Evolutionary conservation across 2,888 invertebrate genomes (phyloP), one percentile per base, ranked within the genome.

Genomic region (Cataglyphis cursor): DNA sequence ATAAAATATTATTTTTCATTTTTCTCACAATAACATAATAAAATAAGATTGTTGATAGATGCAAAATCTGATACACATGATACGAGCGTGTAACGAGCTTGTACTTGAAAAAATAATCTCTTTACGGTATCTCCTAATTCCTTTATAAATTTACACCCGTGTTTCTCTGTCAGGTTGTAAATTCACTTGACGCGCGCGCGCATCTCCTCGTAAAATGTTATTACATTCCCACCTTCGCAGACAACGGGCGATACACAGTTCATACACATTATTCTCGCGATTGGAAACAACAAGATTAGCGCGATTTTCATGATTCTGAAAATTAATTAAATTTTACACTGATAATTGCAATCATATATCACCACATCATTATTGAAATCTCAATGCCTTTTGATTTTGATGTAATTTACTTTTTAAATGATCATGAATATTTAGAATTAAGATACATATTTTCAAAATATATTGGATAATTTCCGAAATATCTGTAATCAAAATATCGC

Each of bases 81-180:
- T 48, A 48, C 9, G 28, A 28, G 35, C 15, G 12, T 38, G 38
- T 73, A 65, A 78, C 21, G 18, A 44, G 24, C 28, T 9, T 12
- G 41, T 41, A 41, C 41, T 31, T 18, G 76, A 10, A 18, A 70
- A 51, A 51, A 59, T 28, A 24, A 59, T 31, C 59, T 44, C 44
- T 44, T 70, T 44, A 70, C 24, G 5, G 35, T 12, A 24, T 61
- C 51, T 35, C 15, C 78, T 59, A 78, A 78, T 78, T 78, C 24
- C 31, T 72, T 8, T 35, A 59, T 59, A 70, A 59, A 78, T 78
- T 70, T 78, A 72, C 72, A 21, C n/a, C 10, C 73, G n/a, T 31
- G 72, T 78, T 31, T 70, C 8, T 21, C 31, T 21, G 24, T 41
- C 76, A 0, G n/a, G 15, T 8, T n/a, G 28, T 57, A 76, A 76